Evolutionary conservation across 2,888 invertebrate genomes (phyloP).

Genomic region (Noctua janthina): DNA sequence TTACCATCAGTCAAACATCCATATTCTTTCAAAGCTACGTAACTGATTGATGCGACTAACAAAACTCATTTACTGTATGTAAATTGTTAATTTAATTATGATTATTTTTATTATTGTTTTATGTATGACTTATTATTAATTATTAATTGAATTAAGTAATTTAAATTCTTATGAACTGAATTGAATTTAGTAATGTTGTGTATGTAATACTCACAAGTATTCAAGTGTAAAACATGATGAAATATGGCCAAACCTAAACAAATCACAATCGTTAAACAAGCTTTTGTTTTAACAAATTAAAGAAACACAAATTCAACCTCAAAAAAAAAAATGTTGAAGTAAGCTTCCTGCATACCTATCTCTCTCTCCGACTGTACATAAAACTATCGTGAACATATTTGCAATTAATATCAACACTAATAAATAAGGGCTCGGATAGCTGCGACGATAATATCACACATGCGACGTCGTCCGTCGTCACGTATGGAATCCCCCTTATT

Average conservation of each 20-base stretch:
- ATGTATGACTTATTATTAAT: too few species aligned
- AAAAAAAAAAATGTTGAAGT: neutral
- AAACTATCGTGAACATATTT: constrained; percentile 70
- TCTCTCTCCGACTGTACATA: constrained; percentile 29
- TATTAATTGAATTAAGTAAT: too few species aligned
- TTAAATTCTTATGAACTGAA: too few species aligned
- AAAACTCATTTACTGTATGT: too few species aligned
- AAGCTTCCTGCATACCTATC: neutral
- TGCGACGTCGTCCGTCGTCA: constrained; percentile 84
- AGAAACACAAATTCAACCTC: neutral
- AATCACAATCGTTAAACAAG: neutral
- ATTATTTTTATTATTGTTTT: too few species aligned
- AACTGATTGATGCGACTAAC: too few species aligned
- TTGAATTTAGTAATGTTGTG: too few species aligned
- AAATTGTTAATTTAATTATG: too few species aligned
- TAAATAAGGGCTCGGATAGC: constrained; percentile 77
- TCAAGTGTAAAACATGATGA: too few species aligned
- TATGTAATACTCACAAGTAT: too few species aligned
- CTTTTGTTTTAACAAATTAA: neutral
- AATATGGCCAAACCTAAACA: neutral
- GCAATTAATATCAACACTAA: constrained; percentile 75
- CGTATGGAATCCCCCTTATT: constrained; percentile 80
- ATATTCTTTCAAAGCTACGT: neutral
- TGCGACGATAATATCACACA: constrained; percentile 75
- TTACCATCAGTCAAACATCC: neutral